Evolutionary conservation across 2,888 invertebrate species (phyloP).

Genomic region (Megamerina dolium): DNA sequence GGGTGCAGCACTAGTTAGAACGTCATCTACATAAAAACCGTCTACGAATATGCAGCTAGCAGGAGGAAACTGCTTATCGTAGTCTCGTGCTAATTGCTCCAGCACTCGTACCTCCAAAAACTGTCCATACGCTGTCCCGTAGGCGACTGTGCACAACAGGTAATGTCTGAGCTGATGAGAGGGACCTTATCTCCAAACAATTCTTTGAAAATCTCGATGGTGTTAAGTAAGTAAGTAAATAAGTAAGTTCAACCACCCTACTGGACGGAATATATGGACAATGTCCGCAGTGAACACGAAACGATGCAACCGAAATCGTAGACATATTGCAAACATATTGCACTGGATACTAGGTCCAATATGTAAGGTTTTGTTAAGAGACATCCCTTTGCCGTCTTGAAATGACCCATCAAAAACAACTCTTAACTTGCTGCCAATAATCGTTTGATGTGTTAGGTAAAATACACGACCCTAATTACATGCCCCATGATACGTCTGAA

Average conservation of each 20-base stretch:
- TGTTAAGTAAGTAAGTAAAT: too few relatives aligned
- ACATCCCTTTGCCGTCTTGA: constrained; percentile 2
- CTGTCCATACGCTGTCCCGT: constrained; percentile 6
- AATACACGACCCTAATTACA: too few relatives aligned
- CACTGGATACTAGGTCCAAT: too few relatives aligned
- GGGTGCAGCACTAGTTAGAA: too few relatives aligned
- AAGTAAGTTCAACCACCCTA: too few relatives aligned
- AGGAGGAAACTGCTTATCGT: too few relatives aligned
- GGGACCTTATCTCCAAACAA: constrained; percentile 7
- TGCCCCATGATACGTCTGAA: too few relatives aligned
- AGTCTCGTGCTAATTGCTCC: too few relatives aligned
- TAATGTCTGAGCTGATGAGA: background rate
- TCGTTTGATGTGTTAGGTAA: constrained; percentile 14
- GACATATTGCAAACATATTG: constrained; percentile 10
- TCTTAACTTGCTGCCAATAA: constrained; percentile 10
- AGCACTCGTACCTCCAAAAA: too few relatives aligned
- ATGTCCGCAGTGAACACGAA: constrained; percentile 10
- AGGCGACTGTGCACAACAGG: constrained; percentile 1
- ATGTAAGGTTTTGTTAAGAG: constrained; percentile 1
- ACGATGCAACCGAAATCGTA: constrained; percentile 8
- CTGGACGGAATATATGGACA: constrained; percentile 14
- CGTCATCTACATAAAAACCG: too few relatives aligned
- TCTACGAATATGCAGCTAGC: too few relatives aligned
- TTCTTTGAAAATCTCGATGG: constrained; percentile 10
- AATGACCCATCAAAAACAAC: background rate